Evolutionary conservation across 2,797 vertebrate species (phyloP), one percentile per base, ranked within the genome.

Genomic region (Hydrocynus forskahlii): DNA sequence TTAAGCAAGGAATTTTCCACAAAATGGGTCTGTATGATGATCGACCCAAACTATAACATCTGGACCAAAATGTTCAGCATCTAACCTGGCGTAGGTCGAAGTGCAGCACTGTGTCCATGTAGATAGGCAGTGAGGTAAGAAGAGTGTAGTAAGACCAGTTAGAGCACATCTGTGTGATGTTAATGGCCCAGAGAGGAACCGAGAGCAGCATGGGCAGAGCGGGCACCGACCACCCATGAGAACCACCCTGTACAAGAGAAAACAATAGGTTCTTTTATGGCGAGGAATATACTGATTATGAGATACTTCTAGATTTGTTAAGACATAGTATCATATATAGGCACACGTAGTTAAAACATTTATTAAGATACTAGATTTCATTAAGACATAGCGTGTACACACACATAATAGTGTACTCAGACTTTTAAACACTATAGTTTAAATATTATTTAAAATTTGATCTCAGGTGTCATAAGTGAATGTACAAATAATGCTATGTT

Each of bases 101-200:
- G 77, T 94, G 95, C 84, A 97, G 91, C 81, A 96, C 84, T 0
- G 88, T 89, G 84, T 91, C 86, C 94, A 97, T 94, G 89, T 96
- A 97, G 0, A 86, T 95, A 21, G 96, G 96, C 77, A 96, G 92
- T 4, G 94, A 96, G 25, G 95, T 96, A 84, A 97, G 91, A 83
- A 96, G 90, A 8, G 94, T 94, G 92, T 96, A 96, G 89, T 92
- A 96, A 12, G 94, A 84, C 96, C 95, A 97, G 94, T 96, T 96
- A 1, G 90, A 86, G 81, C 95, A 96, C 94, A 97, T 96, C 91
- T 96, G 96, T 3, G 94, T 84, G 19, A 92, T 0, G 71, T 95
- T 95, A 85, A 97, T 95, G 66, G 95, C 91, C 96, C 96, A 97
- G 50, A 97, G 92, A 9, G 95, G 96, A 16, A 93, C 89, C 0